These are phyloP conservation scores for rabbit (Oryctolagus cuniculus) DNA, from an alignment of 2,113 vertebrate species.

Conservation along the genomic window mOryCun1.1 NC_091445.1:47147001-47147500, in stretches of 20 bases:
- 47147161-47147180: no score
- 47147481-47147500: background rate
- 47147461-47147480: fast-evolving
- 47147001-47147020: no score
- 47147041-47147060: no score
- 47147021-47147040: no score
- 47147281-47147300: background rate
- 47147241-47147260: background rate
- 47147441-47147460: background rate
- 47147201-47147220: background rate
- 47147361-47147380: background rate
- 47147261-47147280: background rate
- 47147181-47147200: background rate
- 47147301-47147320: background rate
- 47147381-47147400: background rate
- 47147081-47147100: no score
- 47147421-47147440: background rate
- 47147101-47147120: no score
- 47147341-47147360: background rate
- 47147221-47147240: fast-evolving
- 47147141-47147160: no score
- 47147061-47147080: no score
- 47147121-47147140: no score
- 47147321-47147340: background rate
- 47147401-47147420: background rate